Base-by-base conservation (phyloP, 2,888 invertebrate genomes). In the Argyresthia goedartella region DNA sequence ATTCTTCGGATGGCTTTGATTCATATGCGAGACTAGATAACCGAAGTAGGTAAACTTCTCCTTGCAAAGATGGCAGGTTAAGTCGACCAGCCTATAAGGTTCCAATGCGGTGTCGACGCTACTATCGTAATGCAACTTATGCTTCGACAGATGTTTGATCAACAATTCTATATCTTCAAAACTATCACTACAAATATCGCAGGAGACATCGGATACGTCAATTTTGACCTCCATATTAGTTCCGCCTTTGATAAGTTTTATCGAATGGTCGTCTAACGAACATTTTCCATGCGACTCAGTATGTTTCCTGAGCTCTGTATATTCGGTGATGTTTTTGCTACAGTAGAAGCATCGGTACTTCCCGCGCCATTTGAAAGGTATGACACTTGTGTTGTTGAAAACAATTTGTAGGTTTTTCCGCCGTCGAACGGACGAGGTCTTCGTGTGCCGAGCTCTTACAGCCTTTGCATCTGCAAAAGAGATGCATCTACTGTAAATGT, bases 311-410 rank as follows among this genome's bases (percentile, higher is more conserved):
- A 86, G 55, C 42, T 82, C 81, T 0, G 64, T 53, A 54, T 81
- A 81, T 33, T 78, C 76, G 0, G 71, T 50, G 0, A 81, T 59
- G 52, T 81, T 71, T 67, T 81, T 77, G 54, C 85, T 84, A 54
- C 85, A 86, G 62, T 76, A 81, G 60, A 86, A 86, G 57, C 85
- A 86, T 0, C 84, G 63, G 54, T 86, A 86, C 61, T 77, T 81
- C 4, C 84, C 84, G n/a, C 85, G 69, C 82, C 85, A 86, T 59
- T 86, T 86, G 64, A 86, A 86, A 1, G 85, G 85, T 64, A 86
- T 76, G 1, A 84, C 69, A 0, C 81, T 62, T 0, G 85, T 85
- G 57, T 78, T 77, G 73, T 86, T 86, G 75, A 86, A 85, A 41
- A 86, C 36, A 39, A 78, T 71, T 63, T 81, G 77, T 2, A 86